phyloP scores from a whole-genome alignment of 2,888 invertebrate genomes.

The Liodrosophila aerea region DNA sequence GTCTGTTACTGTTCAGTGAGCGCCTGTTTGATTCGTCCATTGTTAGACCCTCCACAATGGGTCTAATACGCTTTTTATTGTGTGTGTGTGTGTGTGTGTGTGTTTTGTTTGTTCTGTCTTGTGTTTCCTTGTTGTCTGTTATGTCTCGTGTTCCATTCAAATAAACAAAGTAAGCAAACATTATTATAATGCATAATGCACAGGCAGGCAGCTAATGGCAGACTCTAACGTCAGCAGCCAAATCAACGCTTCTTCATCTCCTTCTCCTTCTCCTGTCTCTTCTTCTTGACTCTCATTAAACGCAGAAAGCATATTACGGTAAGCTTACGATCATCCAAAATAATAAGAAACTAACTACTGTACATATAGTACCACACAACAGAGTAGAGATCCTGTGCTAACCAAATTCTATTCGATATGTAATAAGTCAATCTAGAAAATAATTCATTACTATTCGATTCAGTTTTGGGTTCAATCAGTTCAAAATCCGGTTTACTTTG shows the following conservation, averaged over 20 bases:
- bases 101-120: neutral
- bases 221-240: constrained; percentile 18
- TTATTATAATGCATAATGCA: constrained; percentile 16
- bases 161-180: constrained; percentile 7
- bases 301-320: constrained; percentile 5
- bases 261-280: neutral
- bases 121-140: constrained; percentile 1
- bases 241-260: constrained; percentile 17
- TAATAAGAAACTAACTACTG: neutral
- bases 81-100: neutral
- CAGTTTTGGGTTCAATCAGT: too few relatives aligned
- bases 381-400: too few relatives aligned
- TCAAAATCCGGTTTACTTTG: too few relatives aligned
- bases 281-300: too few relatives aligned
- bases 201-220: constrained; percentile 33
- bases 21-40: neutral
- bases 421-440: too few relatives aligned
- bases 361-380: neutral
- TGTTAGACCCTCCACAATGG: too few relatives aligned
- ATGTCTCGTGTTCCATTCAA: constrained; percentile 11
- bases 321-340: constrained; percentile 2
- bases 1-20: constrained; percentile 18
- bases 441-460: too few relatives aligned
- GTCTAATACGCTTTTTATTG: too few relatives aligned
- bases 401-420: neutral